Conservation (phyloP, 2,888 invertebrate species). For the Xiphydria camelus region DNA sequence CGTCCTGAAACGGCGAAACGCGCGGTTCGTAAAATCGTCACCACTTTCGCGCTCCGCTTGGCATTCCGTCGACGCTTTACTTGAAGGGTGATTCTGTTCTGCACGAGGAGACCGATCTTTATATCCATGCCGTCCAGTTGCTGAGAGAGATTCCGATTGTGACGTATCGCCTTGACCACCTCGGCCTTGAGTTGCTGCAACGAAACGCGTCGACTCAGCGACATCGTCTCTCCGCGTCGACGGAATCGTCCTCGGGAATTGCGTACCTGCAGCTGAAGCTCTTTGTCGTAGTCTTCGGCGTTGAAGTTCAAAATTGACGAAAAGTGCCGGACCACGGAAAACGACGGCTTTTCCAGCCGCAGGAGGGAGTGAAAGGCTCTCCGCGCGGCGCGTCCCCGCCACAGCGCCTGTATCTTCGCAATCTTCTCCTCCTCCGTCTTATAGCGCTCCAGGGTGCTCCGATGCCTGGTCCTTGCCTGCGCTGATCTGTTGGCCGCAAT, state of each 20-base stretch:
- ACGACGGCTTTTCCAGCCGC: slow-evolving; percentile 63
- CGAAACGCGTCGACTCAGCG: no score
- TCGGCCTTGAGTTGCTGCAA: slow-evolving; percentile 66
- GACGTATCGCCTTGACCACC: slow-evolving; percentile 73
- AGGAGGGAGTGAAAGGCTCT: slow-evolving; percentile 67
- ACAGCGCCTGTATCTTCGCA: slow-evolving; percentile 69
- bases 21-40: slow-evolving; percentile 3
- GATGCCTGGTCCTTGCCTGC: slow-evolving; percentile 36
- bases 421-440: slow-evolving; percentile 63
- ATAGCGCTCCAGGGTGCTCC: slow-evolving; percentile 61
- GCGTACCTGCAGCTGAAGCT: slow-evolving; percentile 65
- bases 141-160: slow-evolving; percentile 72
- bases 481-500: slow-evolving; percentile 58
- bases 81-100: slow-evolving; percentile 75
- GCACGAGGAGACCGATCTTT: slow-evolving; percentile 79
- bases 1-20: slow-evolving; percentile 61
- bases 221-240: no score
- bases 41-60: no score
- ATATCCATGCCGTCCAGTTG: slow-evolving; percentile 77
- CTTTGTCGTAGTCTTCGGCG: slow-evolving; percentile 73
- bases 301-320: slow-evolving; percentile 72
- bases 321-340: slow-evolving; percentile 68
- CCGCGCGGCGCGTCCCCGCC: slow-evolving; percentile 68
- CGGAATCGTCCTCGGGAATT: no score
- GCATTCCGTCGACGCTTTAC: no score